These are phyloP conservation scores for Nemotelus nigrinus DNA, from an alignment of 2,888 invertebrate species.

Conservation along the genomic window DNA sequence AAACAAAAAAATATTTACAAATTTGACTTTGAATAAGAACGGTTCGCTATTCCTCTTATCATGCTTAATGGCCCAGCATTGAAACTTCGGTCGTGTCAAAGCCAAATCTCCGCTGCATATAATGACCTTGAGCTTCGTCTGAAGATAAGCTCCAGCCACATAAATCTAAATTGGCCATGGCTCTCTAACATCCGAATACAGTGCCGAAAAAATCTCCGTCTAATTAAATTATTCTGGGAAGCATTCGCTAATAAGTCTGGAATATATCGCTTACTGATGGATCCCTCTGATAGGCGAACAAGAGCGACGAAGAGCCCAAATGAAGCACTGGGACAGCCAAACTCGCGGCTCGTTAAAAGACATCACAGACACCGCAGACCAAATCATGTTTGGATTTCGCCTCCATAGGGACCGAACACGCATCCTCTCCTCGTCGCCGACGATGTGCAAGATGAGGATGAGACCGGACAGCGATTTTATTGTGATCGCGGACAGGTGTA, in stretches of 20 bases:
- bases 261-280: neutral
- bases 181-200: too few relatives aligned
- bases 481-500: constrained; percentile 16
- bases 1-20: too few relatives aligned
- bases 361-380: neutral
- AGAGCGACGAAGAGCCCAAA: neutral
- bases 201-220: neutral
- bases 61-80: too few relatives aligned
- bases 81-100: too few relatives aligned
- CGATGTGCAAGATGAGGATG: neutral
- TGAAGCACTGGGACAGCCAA: neutral
- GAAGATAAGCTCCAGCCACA: too few relatives aligned
- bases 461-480: neutral
- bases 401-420: neutral
- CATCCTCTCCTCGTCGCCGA: neutral
- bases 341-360: neutral
- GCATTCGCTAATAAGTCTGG: neutral
- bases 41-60: too few relatives aligned
- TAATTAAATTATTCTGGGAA: neutral
- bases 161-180: too few relatives aligned
- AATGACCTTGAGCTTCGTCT: too few relatives aligned
- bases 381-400: neutral
- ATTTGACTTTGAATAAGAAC: too few relatives aligned
- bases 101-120: too few relatives aligned
- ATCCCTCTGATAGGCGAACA: neutral